Evolutionary conservation across 2,797 vertebrate genomes (phyloP).

Genomic region (Sebastes matsubarae): DNA sequence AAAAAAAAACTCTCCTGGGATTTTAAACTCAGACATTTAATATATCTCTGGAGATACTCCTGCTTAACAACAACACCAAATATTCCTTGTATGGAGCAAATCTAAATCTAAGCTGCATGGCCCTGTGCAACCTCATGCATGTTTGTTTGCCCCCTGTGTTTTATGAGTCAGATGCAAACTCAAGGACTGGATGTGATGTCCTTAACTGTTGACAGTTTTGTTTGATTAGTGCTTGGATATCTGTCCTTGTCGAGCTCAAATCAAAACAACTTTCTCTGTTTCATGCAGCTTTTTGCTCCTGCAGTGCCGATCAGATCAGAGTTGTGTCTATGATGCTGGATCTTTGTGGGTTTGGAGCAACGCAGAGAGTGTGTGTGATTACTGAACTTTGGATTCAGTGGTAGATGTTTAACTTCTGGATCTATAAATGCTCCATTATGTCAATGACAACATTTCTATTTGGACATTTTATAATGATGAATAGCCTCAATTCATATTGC

Average conservation of each 20-base stretch:
- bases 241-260: background rate
- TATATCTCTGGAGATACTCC: background rate
- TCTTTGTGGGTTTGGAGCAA: background rate
- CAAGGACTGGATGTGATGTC: background rate
- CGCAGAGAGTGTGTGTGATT: constrained; percentile 11
- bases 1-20: background rate
- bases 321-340: background rate
- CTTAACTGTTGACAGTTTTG: background rate
- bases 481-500: background rate
- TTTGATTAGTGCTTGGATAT: background rate
- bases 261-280: background rate
- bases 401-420: constrained; percentile 64
- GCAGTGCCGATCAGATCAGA: background rate
- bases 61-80: background rate
- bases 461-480: background rate
- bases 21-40: background rate
- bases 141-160: background rate
- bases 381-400: constrained; percentile 62
- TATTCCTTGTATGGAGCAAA: background rate
- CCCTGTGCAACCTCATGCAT: background rate
- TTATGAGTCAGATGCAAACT: background rate
- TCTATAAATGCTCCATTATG: background rate
- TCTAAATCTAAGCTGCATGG: background rate
- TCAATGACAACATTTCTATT: background rate
- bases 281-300: background rate